Evolutionary conservation across 2,888 invertebrate genomes (phyloP).

Genomic region (Brachyopa scutellaris): DNA sequence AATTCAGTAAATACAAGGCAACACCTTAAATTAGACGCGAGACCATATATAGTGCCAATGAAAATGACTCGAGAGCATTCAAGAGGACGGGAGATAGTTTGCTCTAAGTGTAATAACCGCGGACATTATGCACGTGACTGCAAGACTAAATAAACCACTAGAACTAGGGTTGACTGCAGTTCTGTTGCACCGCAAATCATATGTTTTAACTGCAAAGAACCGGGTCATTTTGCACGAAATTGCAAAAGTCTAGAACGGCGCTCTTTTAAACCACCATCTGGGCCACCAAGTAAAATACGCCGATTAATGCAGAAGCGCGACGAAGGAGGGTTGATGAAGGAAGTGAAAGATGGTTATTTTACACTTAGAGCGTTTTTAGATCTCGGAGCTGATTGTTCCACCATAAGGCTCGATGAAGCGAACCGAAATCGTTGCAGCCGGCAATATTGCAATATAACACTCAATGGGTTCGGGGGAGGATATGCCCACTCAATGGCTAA

Average conservation of each 20-base stretch:
- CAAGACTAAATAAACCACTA: too few relatives aligned
- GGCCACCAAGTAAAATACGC: not conserved
- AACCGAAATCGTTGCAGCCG: too few relatives aligned
- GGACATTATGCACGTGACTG: too few relatives aligned
- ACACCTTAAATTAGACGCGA: not conserved
- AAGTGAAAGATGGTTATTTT: not conserved
- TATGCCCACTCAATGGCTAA: too few relatives aligned
- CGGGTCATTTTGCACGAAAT: conserved; percentile 4
- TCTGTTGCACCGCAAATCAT: too few relatives aligned
- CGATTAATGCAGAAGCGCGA: too few relatives aligned
- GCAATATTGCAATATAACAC: too few relatives aligned
- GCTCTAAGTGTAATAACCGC: too few relatives aligned
- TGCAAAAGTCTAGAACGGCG: not conserved
- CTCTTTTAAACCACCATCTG: too few relatives aligned
- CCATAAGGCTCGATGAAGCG: not conserved
- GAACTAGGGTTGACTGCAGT: too few relatives aligned
- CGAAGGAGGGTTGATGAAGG: not conserved
- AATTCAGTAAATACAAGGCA: not conserved
- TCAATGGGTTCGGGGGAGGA: too few relatives aligned
- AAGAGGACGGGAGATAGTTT: too few relatives aligned
- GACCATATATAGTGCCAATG: not conserved
- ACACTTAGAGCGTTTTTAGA: conserved; percentile 3
- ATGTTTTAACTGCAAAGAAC: not conserved
- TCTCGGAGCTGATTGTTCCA: conserved; percentile 5
- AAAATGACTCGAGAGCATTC: not conserved